Evolutionary conservation across 2,113 vertebrate genomes (phyloP).

Genomic region (Melanostigma gelatinosum): DNA sequence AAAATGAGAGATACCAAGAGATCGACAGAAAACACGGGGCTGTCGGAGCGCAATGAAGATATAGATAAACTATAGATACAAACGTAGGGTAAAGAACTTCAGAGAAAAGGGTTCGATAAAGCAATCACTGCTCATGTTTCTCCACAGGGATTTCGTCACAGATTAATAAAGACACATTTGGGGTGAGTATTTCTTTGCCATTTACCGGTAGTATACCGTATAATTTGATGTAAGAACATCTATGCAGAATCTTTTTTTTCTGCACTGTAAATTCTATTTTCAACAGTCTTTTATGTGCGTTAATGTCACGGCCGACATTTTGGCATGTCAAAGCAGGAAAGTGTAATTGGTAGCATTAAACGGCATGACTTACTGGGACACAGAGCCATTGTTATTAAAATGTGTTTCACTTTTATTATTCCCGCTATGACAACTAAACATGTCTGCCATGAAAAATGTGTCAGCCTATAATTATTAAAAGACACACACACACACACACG

Average conservation of each 20-base stretch:
- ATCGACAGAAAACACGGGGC: not conserved
- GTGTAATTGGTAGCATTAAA: not conserved
- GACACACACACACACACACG: not conserved
- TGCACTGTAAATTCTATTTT: not conserved
- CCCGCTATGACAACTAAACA: not conserved
- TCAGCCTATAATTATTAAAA: not conserved
- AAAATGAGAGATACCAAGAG: constrained; percentile 5
- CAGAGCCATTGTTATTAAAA: not conserved
- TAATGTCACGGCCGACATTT: not conserved
- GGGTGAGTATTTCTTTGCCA: not conserved
- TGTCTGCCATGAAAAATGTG: not conserved
- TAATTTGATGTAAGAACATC: not conserved
- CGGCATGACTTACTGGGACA: not conserved
- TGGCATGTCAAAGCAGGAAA: not conserved
- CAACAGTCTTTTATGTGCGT: not conserved
- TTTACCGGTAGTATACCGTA: not conserved
- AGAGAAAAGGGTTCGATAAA: not conserved
- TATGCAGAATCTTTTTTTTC: not conserved
- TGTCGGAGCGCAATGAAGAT: not conserved
- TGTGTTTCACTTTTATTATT: not conserved
- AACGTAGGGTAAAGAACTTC: not conserved
- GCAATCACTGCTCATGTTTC: not conserved
- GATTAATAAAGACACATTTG: not conserved
- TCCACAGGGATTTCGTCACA: not conserved
- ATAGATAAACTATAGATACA: not conserved